Evolutionary conservation across 35 echinoderm and acorn worm species (phyloP).

Genomic region (Heliocidaris tuberculata): DNA sequence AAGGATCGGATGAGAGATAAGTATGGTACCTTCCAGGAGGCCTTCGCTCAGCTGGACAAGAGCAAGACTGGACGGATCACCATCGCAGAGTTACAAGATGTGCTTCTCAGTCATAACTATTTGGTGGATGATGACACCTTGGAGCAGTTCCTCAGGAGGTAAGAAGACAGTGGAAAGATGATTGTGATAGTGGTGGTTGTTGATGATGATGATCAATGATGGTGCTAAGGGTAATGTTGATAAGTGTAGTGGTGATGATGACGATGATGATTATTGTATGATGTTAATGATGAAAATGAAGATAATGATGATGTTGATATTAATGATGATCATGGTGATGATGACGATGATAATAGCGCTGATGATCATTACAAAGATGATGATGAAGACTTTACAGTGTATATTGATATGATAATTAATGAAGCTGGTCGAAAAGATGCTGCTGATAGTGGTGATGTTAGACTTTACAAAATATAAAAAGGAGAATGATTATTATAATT

Average conservation of each 20-base stretch:
- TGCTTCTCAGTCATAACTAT: slow-evolving; percentile 87
- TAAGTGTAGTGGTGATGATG: background rate
- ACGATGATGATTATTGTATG: background rate
- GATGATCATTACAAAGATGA: background rate
- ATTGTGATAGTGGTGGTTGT: background rate
- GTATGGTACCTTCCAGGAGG: slow-evolving; percentile 88
- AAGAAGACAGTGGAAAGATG: background rate
- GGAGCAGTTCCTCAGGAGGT: slow-evolving; percentile 72
- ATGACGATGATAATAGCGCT: background rate
- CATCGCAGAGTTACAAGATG: slow-evolving; percentile 78
- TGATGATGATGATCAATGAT: background rate
- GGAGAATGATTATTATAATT: no score
- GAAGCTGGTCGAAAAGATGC: no score
- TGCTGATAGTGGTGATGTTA: no score
- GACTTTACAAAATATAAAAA: no score
- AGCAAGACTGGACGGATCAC: slow-evolving; percentile 75
- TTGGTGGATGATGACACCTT: slow-evolving; percentile 92
- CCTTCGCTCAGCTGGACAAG: slow-evolving; percentile 79
- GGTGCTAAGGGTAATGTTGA: background rate
- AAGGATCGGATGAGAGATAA: slow-evolving; percentile 89
- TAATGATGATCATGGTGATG: background rate
- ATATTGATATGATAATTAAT: no score
- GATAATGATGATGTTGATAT: background rate
- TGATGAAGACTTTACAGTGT: no score
- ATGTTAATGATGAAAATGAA: background rate